Evolutionary conservation across 2,888 invertebrate genomes (phyloP).

Genomic region (Zygothrica quintamaculata): DNA sequence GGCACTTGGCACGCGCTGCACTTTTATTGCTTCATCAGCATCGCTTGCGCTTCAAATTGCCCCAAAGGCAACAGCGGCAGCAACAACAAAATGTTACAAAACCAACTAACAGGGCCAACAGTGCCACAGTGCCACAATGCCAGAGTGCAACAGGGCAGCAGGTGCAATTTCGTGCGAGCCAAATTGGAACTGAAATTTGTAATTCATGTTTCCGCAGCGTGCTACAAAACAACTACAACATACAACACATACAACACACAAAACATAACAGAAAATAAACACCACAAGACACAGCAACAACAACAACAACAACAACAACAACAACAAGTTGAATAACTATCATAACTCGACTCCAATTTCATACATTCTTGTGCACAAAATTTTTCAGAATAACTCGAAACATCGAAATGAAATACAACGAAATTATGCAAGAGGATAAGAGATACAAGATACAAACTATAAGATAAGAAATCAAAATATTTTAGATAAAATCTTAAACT

Average conservation of each 20-base stretch:
- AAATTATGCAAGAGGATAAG: background rate
- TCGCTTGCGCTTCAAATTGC: constrained; percentile 49
- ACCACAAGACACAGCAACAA: constrained; percentile 13
- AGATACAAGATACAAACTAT: background rate
- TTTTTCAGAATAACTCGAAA: background rate
- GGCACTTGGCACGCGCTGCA: constrained; percentile 71
- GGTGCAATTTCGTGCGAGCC: constrained; percentile 60
- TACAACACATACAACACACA: constrained; percentile 11
- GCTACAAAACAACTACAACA: constrained; percentile 34
- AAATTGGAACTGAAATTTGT: constrained; percentile 65
- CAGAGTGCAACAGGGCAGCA: constrained; percentile 19
- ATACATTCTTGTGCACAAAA: constrained; percentile 1
- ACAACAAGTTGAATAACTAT: constrained; percentile 11
- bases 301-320: constrained; percentile 8
- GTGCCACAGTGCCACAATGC: no score
- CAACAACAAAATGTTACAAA: no score
- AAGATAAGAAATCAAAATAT: background rate
- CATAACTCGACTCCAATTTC: constrained; percentile 2
- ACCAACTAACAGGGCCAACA: constrained; percentile 15
- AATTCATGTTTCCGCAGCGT: constrained; percentile 69
- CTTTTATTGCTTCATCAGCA: constrained; percentile 76
- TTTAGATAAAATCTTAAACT: background rate
- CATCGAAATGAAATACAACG: background rate
- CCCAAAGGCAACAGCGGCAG: no score
- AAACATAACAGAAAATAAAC: constrained; percentile 22